Base-by-base conservation (phyloP, 2,888 invertebrate species). In the Gortyna flavago region DNA sequence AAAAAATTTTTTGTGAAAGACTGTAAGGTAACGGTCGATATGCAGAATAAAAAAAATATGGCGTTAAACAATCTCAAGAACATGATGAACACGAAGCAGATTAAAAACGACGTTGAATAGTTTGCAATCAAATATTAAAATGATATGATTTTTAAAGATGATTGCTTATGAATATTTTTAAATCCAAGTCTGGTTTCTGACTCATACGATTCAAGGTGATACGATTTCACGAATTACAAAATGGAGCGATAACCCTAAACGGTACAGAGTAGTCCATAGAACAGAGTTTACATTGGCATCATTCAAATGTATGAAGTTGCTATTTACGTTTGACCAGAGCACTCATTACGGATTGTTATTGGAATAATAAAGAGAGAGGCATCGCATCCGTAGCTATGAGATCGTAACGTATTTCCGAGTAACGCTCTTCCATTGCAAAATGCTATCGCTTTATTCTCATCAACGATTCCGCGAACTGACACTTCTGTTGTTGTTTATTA, bases 311-410 rank as follows among this genome's bases (percentile, higher is more conserved):
- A 96, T 95, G 96, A 96, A 96, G 96, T 95, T 95, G 94, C 95
- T 96, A 96, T 96, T 96, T 96, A 96, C 95, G 96, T 96, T 95
- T 95, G 95, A 94, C 94, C 96, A 95, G 96, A 95, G 96, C 95
- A 95, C 96, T 96, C 96, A 95, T 96, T 95, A 96, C 96, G 92
- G 95, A 96, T 96, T 96, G 96, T 96, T 96, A 96, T 96, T 96
- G 95, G 95, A 96, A 96, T 96, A 96, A 96, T 96, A 96, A 96
- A 96, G 96, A 95, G 93, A 91, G 92, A 92, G 93, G 92, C 92
- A 95, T 94, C 90, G 93, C 93, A 95, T 96, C 95, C 95, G 95
- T 95, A 92, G 91, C 91, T 90, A 90, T 89, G 89, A 91, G 93
- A 93, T 95, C 95, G 95, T 95, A 94, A 95, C 95, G 90, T 89